A percentile compares a stretch with the other conserved stretches of the same genome.
Evolutionary conservation across 2,888 invertebrate genomes (phyloP).

Genomic region (Peribatodes rhomboidaria): DNA sequence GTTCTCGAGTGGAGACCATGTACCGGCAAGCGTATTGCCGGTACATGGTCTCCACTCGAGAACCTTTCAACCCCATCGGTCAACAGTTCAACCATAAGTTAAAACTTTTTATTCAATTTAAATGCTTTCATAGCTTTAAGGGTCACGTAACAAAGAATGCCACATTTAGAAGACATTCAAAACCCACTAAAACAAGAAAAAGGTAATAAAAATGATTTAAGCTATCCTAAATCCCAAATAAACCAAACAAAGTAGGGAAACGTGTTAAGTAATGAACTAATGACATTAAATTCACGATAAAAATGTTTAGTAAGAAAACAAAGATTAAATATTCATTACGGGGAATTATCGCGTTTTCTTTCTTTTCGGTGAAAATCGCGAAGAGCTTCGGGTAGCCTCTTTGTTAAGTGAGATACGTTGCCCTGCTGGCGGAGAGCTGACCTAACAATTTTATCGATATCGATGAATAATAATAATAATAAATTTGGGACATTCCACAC

Average conservation of each 20-base stretch:
- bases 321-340: slow-evolving; percentile 82
- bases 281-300: slow-evolving; percentile 70
- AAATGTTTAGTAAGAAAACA: slow-evolving; percentile 67
- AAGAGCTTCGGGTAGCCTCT: slow-evolving; percentile 57
- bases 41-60: no score
- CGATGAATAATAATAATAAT: no score
- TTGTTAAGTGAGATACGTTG: slow-evolving; percentile 52
- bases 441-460: slow-evolving; percentile 52
- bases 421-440: slow-evolving; percentile 31
- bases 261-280: slow-evolving; percentile 76
- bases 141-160: neutral
- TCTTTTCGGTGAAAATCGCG: slow-evolving; percentile 60
- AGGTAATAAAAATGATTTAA: slow-evolving; percentile 39
- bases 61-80: no score
- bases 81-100: no score
- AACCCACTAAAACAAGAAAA: slow-evolving; percentile 11
- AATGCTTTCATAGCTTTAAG: neutral
- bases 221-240: slow-evolving; percentile 38
- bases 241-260: slow-evolving; percentile 63
- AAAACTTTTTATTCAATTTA: neutral
- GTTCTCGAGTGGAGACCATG: no score
- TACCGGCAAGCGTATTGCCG: no score
- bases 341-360: slow-evolving; percentile 72
- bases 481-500: no score
- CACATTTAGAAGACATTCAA: neutral